Conservation (phyloP, 2,113 vertebrate genomes). For the Chloebia gouldiae region DNA sequence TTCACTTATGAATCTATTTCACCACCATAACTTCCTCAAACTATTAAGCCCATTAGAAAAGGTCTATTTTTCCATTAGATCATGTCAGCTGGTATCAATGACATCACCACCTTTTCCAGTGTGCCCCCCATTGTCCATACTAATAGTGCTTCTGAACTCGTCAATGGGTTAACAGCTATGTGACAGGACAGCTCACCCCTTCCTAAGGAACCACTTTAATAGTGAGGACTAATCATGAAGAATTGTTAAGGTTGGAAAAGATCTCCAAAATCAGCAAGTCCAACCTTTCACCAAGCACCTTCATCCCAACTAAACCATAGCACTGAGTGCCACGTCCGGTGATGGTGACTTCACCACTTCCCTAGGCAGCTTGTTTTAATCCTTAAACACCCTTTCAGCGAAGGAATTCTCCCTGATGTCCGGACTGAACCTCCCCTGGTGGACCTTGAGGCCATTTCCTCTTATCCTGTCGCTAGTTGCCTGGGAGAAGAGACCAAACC, state of each 20-base stretch:
- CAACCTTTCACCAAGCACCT: background rate
- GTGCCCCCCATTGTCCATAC: background rate
- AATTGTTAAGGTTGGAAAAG: background rate
- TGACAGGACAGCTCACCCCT: background rate
- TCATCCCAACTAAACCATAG: background rate
- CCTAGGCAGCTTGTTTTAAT: background rate
- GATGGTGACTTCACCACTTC: background rate
- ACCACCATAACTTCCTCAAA: background rate
- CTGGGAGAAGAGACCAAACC: too few relatives aligned
- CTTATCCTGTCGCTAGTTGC: background rate
- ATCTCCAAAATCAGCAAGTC: background rate
- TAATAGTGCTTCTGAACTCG: background rate
- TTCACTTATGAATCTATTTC: slow-evolving; percentile 23
- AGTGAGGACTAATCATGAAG: background rate
- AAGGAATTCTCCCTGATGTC: background rate
- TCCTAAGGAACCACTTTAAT: background rate
- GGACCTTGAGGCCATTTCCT: background rate
- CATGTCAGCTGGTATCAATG: background rate
- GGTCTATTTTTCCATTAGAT: slow-evolving; percentile 8
- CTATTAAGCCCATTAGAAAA: slow-evolving; percentile 33
- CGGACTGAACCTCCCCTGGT: background rate
- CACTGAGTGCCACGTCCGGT: background rate
- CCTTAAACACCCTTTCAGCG: background rate
- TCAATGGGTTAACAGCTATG: background rate
- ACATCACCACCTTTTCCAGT: background rate